Evolutionary conservation across 2,113 vertebrate genomes (phyloP).

Genomic region (Crotalus viridis): DNA sequence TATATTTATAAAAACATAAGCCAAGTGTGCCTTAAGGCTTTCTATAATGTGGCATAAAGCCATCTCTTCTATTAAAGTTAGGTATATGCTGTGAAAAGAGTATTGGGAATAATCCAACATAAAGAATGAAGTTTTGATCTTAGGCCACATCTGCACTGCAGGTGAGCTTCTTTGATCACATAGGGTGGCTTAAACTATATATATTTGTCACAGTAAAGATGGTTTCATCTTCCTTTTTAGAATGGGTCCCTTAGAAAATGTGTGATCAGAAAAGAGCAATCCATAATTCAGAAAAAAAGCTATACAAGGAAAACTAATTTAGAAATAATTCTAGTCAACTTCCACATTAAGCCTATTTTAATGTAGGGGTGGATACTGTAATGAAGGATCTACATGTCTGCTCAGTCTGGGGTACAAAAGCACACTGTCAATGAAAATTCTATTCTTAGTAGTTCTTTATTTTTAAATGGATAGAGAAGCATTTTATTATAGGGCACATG

Average conservation of each 20-base stretch:
- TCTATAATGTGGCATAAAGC: slow-evolving; percentile 11
- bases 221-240: not conserved
- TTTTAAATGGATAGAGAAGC: not conserved
- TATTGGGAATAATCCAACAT: slow-evolving; percentile 1
- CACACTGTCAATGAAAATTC: not conserved
- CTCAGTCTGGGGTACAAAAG: not conserved
- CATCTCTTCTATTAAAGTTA: not conserved
- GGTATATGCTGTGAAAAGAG: not conserved
- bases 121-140: slow-evolving; percentile 2
- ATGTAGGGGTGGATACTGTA: not conserved
- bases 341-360: not conserved
- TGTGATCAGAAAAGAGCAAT: not conserved
- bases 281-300: not conserved
- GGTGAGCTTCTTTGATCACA: not conserved
- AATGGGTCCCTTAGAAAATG: not conserved
- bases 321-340: not conserved
- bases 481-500: not conserved
- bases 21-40: not conserved
- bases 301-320: not conserved
- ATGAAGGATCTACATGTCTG: not conserved
- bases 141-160: slow-evolving; percentile 15
- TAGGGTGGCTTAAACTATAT: not conserved
- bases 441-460: not conserved
- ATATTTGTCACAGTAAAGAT: not conserved
- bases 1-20: slow-evolving; percentile 12